Conservation (phyloP, 1,140 invertebrate genomes). For the Papilio dardanus region DNA sequence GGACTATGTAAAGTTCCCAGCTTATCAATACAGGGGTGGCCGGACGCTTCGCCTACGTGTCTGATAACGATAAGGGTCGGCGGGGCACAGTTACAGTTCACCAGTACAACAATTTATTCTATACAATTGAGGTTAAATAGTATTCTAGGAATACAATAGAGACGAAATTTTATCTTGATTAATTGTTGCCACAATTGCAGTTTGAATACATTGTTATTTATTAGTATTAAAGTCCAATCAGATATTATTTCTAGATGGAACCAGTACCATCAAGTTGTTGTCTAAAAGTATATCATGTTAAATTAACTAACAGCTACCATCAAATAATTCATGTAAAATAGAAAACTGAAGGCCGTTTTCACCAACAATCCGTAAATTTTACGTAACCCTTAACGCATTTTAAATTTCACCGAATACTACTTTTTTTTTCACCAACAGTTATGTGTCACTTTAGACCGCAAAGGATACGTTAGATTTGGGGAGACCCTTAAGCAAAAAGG, state of each 20-base stretch:
- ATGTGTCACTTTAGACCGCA: no score
- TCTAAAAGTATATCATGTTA: neutral
- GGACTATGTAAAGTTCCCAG: neutral
- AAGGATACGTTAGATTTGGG: no score
- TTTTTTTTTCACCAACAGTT: no score
- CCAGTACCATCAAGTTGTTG: neutral
- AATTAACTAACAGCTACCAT: no score
- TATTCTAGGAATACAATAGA: neutral
- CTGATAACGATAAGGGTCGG: constrained; percentile 25
- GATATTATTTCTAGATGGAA: neutral
- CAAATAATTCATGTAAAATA: no score
- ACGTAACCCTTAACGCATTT: no score
- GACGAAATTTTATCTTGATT: neutral
- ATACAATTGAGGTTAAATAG: constrained; percentile 14
- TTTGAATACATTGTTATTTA: constrained; percentile 10
- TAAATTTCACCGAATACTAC: no score
- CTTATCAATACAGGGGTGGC: constrained; percentile 1
- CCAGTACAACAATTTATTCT: constrained; percentile 13
- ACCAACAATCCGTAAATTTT: no score
- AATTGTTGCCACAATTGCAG: neutral
- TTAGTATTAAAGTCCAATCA: constrained; percentile 1
- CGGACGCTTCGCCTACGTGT: constrained; percentile 10
- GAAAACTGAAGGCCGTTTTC: no score
- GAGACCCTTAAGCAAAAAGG: no score
- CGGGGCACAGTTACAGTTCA: constrained; percentile 23